Base-by-base conservation (phyloP, 1,140 invertebrate species). In the Drosophila fuyamai region DNA sequence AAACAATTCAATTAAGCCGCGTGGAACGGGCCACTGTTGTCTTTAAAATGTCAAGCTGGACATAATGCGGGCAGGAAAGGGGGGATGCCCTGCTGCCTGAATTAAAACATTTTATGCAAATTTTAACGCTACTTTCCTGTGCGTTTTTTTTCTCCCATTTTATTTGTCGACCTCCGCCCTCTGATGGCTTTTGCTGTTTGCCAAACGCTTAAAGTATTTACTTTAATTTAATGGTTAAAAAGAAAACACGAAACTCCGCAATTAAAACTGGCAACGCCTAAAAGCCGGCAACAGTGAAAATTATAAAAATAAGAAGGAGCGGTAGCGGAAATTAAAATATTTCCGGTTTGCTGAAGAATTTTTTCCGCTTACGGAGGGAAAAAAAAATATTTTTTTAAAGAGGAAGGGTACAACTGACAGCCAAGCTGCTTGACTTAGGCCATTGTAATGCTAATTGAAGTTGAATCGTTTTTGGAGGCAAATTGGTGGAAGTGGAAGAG, bases 91-190 rank as follows among this genome's bases (percentile, higher is more conserved):
- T 29, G 43, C 54, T 56, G 43, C 29, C 60, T 71, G 62, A 89
- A 80, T 89, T 81, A 81, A 81, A 89, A 83, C 80, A 89, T 89
- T 89, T 89, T 89, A 89, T 89, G 84, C 56, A 90, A 89, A 89
- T 89, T 89, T 80, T 55, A 58, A 36, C 55, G 41, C 41, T 63
- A 48, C 70, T 81, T 66, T 63, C 46, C 36, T 46, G 14, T 18
- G 10, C 1, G 50, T 53, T 16, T 18, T 35, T 18, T 35, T 50
- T 36, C n/a, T 32, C 29, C 10, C 40, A n/a, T 76, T 70, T 61
- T 59, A 48, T 81, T 73, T 66, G 38, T 16, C 47, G 12, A 36
- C 38, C 54, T 43, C 35, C 38, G 54, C 32, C 46, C 29, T 18
- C 48, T 50, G 70, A 35, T 57, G 83, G 46, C 63, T 75, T 76